Evolutionary conservation across 2,113 vertebrate species (phyloP), one percentile per base, ranked within the genome.

Genomic region (Corythornis madagascariensis): DNA sequence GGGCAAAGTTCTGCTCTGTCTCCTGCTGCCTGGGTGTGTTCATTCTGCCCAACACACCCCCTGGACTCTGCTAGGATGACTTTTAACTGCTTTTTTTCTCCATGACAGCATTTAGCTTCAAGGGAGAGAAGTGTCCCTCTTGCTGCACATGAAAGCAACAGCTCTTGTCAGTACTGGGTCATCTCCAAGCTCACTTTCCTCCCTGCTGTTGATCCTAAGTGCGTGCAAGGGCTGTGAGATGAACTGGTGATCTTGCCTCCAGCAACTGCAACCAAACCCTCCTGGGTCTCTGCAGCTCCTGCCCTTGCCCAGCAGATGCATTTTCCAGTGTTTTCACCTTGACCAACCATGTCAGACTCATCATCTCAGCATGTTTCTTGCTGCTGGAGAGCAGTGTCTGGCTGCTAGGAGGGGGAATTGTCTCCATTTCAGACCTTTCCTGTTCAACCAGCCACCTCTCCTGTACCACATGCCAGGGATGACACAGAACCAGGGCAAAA

Each of bases 291-390:
- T 74, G 33, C 38, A 52, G 43, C 20, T 31, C 25, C 59, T 72
- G 28, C 43, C 50, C 64, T 80, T 92, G 43, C 60, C 48, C 16
- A 89, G 48, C 55, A 92, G 66, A 88, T 42, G 24, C 9, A 78
- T 92, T 95, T 93, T 64, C 38, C 93, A 91, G 86, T 86, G 19
- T 90, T 96, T 95, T 95, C 94, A 95, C 83, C 83, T 88, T 95
- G 94, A 94, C 80, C 84, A 91, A 92, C 86, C 67, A 94, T 18
- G 70, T 93, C 86, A 91, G 66, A 84, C 65, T 82, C 84, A 82
- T 77, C 86, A 88, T 79, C 29, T 91, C 79, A 74, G 42, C 6
- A 6, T 71, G 43, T 25, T 89, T 88, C 59, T 84, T 84, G 35
- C 13, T 80, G 26, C 25, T 16, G 42, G 38, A 79, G 2, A 75